Evolutionary conservation across 2,113 vertebrate genomes (phyloP).

Genomic region (Podilymbus podiceps): DNA sequence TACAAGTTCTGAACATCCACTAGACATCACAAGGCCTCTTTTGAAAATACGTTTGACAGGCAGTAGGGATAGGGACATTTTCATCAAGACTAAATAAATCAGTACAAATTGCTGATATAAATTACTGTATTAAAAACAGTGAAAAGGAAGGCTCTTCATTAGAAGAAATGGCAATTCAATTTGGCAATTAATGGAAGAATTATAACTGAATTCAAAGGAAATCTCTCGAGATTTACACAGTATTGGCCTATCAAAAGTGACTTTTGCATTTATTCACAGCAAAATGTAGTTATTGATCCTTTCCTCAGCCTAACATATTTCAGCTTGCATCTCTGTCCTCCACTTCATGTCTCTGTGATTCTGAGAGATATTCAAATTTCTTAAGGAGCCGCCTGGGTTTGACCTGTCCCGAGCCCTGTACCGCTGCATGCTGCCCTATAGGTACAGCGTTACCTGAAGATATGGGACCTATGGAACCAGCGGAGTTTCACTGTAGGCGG

Average conservation of each 20-base stretch:
- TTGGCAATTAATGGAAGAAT: background rate
- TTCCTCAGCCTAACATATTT: background rate
- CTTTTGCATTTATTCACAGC: background rate
- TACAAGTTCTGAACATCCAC: background rate
- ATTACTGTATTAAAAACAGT: background rate
- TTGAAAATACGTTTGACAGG: background rate
- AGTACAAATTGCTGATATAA: background rate
- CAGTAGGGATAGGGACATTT: background rate
- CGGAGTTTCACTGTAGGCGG: background rate
- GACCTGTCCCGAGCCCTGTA: background rate
- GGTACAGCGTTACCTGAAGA: rapidly evolving
- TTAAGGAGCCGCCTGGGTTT: background rate
- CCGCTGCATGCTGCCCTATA: rapidly evolving
- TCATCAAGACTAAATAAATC: background rate
- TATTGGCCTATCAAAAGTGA: background rate
- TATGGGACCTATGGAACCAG: background rate
- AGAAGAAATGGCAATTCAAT: background rate
- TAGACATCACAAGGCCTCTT: background rate
- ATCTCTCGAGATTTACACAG: background rate
- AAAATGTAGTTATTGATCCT: background rate
- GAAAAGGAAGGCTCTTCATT: background rate
- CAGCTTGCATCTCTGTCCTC: background rate
- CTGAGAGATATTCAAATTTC: background rate
- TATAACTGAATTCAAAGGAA: background rate
- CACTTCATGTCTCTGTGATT: background rate